These are phyloP conservation scores for Heterodera filipjevi DNA, from an alignment of 2,888 invertebrate species.

Conservation along the genomic window DNA sequence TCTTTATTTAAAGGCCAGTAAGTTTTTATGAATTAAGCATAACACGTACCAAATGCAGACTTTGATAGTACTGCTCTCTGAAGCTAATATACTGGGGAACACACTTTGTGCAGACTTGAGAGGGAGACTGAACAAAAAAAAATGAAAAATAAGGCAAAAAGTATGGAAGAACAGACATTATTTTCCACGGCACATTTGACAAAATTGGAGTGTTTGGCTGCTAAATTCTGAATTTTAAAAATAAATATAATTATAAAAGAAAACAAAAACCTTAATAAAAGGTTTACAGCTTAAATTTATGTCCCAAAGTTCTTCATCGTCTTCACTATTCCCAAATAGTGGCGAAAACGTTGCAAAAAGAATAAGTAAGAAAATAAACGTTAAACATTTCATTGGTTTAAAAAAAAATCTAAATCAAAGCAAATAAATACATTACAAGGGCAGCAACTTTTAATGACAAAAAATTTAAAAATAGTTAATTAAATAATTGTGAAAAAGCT, in stretches of 20 bases:
- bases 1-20: neutral
- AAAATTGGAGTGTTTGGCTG: constrained; percentile 41
- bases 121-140: constrained; percentile 32
- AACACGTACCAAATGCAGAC: constrained; percentile 51
- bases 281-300: constrained; percentile 22
- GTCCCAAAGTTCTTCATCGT: constrained; percentile 16
- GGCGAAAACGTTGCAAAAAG: neutral
- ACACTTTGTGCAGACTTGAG: constrained; percentile 64
- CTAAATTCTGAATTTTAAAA: constrained; percentile 44
- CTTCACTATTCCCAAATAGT: neutral
- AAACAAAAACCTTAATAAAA: constrained; percentile 2
- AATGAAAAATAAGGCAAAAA: constrained; percentile 43
- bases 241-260: neutral
- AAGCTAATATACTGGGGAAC: constrained; percentile 55
- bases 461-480: too few species aligned
- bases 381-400: too few species aligned
- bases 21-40: constrained; percentile 26
- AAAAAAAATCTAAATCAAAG: too few species aligned
- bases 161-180: constrained; percentile 26
- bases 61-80: constrained; percentile 57
- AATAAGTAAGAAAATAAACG: neutral
- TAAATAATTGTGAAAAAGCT: too few species aligned
- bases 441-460: too few species aligned
- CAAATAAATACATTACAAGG: too few species aligned
- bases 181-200: constrained; percentile 52